A percentile compares a stretch with the other conserved stretches of the same genome.
phyloP scores from a whole-genome alignment of 2,113 vertebrate species.

The human (Homo sapiens) region GRCh38 chr18:6195501-6196000 shows the following conservation, averaged over 20 bases:
- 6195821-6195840: neutral
- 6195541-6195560: neutral
- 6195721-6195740: neutral
- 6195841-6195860: neutral
- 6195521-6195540: neutral
- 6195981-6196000: neutral
- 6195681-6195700: neutral
- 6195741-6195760: constrained; percentile 11
- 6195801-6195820: neutral
- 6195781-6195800: neutral
- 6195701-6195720: constrained; percentile 21
- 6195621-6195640: constrained; percentile 1
- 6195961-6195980: neutral
- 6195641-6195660: constrained; percentile 47
- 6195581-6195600: neutral
- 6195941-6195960: neutral
- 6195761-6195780: constrained; percentile 4
- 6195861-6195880: neutral
- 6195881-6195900: neutral
- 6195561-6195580: neutral
- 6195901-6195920: rapidly evolving
- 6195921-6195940: neutral
- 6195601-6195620: neutral
- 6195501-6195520: neutral
- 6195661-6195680: constrained; percentile 25